These are phyloP conservation scores for Geotrupes spiniger DNA, from an alignment of 2,888 invertebrate genomes.

Conservation along the genomic window DNA sequence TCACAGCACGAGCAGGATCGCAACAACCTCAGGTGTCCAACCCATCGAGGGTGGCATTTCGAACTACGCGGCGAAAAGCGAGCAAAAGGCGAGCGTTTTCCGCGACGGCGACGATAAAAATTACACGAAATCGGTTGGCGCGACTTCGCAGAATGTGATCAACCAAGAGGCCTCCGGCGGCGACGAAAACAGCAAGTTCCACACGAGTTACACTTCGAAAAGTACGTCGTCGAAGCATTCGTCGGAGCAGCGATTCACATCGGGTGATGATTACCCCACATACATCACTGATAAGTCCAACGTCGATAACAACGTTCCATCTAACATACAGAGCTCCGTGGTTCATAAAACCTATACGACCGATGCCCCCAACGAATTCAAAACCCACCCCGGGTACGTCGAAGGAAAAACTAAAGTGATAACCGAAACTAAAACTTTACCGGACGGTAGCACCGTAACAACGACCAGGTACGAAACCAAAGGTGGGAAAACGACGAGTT, in stretches of 20 bases:
- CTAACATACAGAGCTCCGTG: slow-evolving; percentile 6
- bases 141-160: slow-evolving; percentile 51
- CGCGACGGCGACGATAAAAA: slow-evolving; percentile 57
- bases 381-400: slow-evolving; percentile 40
- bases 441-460: slow-evolving; percentile 67
- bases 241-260: slow-evolving; percentile 34
- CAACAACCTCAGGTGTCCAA: slow-evolving; percentile 64
- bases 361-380: slow-evolving; percentile 40
- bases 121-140: slow-evolving; percentile 52
- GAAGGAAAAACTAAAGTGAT: slow-evolving; percentile 66
- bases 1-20: slow-evolving; percentile 58
- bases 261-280: slow-evolving; percentile 24
- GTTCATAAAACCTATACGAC: slow-evolving; percentile 32
- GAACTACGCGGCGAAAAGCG: slow-evolving; percentile 63
- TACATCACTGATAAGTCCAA: not conserved
- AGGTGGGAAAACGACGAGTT: slow-evolving; percentile 28
- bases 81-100: slow-evolving; percentile 57
- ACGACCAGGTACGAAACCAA: slow-evolving; percentile 65
- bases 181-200: slow-evolving; percentile 52
- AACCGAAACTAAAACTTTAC: slow-evolving; percentile 64
- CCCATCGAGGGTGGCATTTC: slow-evolving; percentile 64
- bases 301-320: no score
- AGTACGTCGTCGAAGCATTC: slow-evolving; percentile 42
- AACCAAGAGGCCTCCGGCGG: slow-evolving; percentile 54
- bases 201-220: slow-evolving; percentile 39